Evolutionary conservation across 2,113 vertebrate genomes (phyloP).

Genomic region (Struthidea cinerea): DNA sequence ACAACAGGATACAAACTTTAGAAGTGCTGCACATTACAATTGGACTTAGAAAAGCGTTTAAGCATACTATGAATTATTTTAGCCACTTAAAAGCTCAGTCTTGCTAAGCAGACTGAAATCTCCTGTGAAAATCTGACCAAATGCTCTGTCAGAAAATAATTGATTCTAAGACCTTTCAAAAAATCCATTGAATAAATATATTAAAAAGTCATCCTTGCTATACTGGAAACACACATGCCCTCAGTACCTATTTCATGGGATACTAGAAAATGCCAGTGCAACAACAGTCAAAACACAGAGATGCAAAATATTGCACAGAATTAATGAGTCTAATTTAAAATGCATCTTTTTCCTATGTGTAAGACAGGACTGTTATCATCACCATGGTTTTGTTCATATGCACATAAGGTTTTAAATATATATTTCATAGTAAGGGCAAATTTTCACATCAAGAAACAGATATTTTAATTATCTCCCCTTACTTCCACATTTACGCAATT

Average conservation of each 20-base stretch:
- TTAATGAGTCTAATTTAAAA: background rate
- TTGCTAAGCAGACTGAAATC: background rate
- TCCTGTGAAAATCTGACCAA: background rate
- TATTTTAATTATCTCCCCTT: background rate
- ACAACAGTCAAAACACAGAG: background rate
- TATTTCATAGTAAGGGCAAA: background rate
- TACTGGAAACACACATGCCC: background rate
- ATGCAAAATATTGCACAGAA: background rate
- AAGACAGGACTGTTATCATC: background rate
- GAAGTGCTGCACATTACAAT: background rate
- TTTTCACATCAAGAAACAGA: background rate
- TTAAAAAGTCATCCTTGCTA: background rate
- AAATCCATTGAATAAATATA: background rate
- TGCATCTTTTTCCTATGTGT: background rate
- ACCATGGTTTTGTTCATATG: background rate
- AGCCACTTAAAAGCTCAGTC: background rate
- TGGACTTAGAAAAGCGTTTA: background rate
- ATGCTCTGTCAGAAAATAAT: background rate
- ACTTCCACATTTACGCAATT: background rate
- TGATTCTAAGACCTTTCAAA: background rate
- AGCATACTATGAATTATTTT: background rate
- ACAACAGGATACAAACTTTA: background rate
- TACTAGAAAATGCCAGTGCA: background rate
- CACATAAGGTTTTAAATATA: background rate
- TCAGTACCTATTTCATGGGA: background rate